phyloP scores from a whole-genome alignment of 1,140 invertebrate species.

The Luehdorfia chinensis region DNA sequence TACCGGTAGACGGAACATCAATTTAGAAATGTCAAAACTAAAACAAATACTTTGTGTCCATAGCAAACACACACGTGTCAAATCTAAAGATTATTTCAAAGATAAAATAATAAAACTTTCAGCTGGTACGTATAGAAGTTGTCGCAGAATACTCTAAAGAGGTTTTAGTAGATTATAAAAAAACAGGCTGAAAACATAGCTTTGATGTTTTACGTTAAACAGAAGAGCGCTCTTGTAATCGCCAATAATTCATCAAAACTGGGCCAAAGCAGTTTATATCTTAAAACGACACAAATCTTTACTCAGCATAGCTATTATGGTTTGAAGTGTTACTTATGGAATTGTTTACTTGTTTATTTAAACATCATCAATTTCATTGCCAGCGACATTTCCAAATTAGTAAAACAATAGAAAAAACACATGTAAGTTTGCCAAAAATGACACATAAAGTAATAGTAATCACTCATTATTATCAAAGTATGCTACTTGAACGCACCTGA shows the following conservation, averaged over 20 bases:
- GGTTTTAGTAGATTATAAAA: slow-evolving; percentile 5
- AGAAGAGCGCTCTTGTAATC: slow-evolving; percentile 28
- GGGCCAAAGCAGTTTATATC: slow-evolving; percentile 45
- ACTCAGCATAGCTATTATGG: slow-evolving; percentile 19
- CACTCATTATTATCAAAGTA: slow-evolving; percentile 37
- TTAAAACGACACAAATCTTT: slow-evolving; percentile 42
- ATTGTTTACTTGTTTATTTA: too few species aligned
- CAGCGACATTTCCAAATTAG: too few species aligned
- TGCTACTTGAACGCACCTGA: slow-evolving; percentile 68
- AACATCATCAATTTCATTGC: slow-evolving; percentile 13
- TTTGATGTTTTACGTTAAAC: slow-evolving; percentile 42
- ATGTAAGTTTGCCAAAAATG: too few species aligned
- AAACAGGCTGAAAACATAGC: slow-evolving; percentile 13
- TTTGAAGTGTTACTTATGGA: slow-evolving; percentile 9
- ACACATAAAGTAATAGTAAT: slow-evolving; percentile 38
- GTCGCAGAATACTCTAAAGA: background rate
- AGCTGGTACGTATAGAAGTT: background rate
- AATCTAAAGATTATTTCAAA: too few species aligned
- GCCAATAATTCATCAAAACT: slow-evolving; percentile 43
- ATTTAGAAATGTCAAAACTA: slow-evolving; percentile 38
- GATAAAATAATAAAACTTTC: slow-evolving; percentile 2
- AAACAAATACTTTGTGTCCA: too few species aligned
- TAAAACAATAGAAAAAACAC: too few species aligned
- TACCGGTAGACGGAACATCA: slow-evolving; percentile 31
- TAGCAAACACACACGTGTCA: too few species aligned